Conservation (phyloP, 2,113 vertebrate genomes). For the Amphilophus citrinellus region DNA sequence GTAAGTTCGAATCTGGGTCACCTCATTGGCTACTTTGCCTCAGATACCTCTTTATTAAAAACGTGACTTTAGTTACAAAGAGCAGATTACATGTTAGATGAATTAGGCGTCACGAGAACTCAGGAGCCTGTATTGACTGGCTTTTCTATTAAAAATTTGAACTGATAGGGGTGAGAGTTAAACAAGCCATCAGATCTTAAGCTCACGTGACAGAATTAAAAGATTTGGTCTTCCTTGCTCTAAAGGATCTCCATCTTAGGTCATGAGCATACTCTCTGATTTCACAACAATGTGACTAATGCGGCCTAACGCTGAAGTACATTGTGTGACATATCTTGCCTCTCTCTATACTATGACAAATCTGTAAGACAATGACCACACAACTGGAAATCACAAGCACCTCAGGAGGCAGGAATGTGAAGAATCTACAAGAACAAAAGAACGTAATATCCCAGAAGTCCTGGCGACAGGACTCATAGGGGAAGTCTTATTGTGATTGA, state of each 20-base stretch:
- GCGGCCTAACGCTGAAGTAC: not conserved
- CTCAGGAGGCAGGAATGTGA: constrained; percentile 54
- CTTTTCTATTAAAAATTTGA: not conserved
- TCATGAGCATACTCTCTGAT: not conserved
- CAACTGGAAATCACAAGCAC: constrained; percentile 16
- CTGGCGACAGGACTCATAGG: constrained; percentile 18
- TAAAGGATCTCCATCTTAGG: constrained; percentile 29
- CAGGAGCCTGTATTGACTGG: not conserved
- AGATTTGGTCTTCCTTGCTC: not conserved
- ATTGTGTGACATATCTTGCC: not conserved
- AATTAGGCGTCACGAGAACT: not conserved
- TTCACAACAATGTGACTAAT: constrained; percentile 27
- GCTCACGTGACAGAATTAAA: not conserved
- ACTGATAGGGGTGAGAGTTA: not conserved
- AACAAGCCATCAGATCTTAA: not conserved
- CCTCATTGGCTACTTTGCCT: not conserved
- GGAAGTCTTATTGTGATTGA: constrained; percentile 57
- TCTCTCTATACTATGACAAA: not conserved
- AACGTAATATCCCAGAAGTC: constrained; percentile 66
- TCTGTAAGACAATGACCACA: not conserved
- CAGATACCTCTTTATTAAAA: not conserved
- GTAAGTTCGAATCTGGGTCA: not conserved
- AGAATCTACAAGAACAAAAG: constrained; percentile 45
- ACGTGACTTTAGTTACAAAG: not conserved
- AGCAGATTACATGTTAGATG: not conserved